A percentile compares a stretch with the other conserved stretches of the same genome.
Evolutionary conservation across 30 jellyfish, hydroid and myxozoan species (phyloP).

Genomic region (Turritopsis dohrnii): DNA sequence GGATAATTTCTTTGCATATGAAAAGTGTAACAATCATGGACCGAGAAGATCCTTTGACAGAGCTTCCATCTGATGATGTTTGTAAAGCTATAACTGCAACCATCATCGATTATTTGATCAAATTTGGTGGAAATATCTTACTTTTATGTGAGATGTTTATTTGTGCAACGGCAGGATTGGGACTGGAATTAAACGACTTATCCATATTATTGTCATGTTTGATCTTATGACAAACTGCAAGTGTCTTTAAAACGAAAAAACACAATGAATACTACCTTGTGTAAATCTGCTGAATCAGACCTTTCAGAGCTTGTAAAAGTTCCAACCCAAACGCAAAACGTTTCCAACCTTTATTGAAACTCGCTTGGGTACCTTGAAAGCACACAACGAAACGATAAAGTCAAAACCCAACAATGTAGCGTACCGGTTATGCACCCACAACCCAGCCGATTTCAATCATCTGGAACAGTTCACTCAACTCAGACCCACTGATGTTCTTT

Average conservation of each 20-base stretch:
- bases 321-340: no score
- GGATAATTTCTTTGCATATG: no score
- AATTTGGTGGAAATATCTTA: not conserved
- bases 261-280: not conserved
- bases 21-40: no score
- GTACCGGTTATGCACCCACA: not conserved
- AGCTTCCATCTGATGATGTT: no score
- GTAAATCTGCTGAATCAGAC: not conserved
- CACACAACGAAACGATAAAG: no score
- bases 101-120: not conserved
- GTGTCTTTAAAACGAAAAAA: not conserved
- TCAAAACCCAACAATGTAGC: not conserved
- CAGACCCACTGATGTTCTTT: not conserved
- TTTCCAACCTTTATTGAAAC: no score
- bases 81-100: no score
- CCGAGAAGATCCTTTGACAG: no score
- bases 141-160: not conserved
- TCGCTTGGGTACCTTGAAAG: no score
- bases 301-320: not conserved
- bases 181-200: not conserved
- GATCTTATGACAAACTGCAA: not conserved
- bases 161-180: not conserved
- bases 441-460: not conserved
- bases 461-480: not conserved
- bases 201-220: not conserved